A percentile compares a stretch with the other conserved stretches of the same genome.
phyloP scores from a whole-genome alignment of 2,888 invertebrate species.

The Rhabditophanes sp. region DNA sequence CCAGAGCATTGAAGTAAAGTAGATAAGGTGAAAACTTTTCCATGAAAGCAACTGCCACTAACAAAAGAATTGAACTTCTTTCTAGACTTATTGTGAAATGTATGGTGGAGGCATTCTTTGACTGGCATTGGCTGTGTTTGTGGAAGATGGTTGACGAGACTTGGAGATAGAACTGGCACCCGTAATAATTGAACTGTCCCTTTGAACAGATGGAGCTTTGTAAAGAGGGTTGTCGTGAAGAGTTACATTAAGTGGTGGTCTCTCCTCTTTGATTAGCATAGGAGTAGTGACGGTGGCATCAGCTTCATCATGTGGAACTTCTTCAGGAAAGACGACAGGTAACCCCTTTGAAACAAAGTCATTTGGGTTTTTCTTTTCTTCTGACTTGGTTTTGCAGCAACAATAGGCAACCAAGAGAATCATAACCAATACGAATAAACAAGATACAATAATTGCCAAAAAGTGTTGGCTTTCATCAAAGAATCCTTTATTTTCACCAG shows the following conservation, averaged over 20 bases:
- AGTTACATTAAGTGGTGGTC: constrained; percentile 58
- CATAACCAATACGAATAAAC: too few species aligned
- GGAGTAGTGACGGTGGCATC: constrained; percentile 58
- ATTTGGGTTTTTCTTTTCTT: too few species aligned
- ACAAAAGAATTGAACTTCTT: constrained; percentile 7
- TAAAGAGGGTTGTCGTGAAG: constrained; percentile 57
- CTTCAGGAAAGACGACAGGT: constrained; percentile 83
- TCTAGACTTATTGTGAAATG: constrained; percentile 69
- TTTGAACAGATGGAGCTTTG: constrained; percentile 79
- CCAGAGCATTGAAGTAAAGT: too few species aligned
- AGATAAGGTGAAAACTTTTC: too few species aligned
- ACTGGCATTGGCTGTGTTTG: constrained; percentile 73
- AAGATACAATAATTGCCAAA: too few species aligned
- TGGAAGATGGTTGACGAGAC: constrained; percentile 8
- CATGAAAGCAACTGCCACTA: too few species aligned
- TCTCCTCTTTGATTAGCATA: constrained; percentile 81
- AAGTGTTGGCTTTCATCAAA: too few species aligned
- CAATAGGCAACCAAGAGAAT: too few species aligned
- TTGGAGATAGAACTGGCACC: constrained; percentile 8
- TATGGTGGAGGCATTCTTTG: constrained; percentile 79
- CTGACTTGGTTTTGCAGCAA: too few species aligned
- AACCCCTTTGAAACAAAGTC: too few species aligned
- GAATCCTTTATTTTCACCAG: too few species aligned
- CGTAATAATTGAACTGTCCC: constrained; percentile 10
- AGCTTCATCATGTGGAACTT: constrained; percentile 62